Evolutionary conservation across 2,888 invertebrate species (phyloP).

Genomic region (Epirrita christyi): DNA sequence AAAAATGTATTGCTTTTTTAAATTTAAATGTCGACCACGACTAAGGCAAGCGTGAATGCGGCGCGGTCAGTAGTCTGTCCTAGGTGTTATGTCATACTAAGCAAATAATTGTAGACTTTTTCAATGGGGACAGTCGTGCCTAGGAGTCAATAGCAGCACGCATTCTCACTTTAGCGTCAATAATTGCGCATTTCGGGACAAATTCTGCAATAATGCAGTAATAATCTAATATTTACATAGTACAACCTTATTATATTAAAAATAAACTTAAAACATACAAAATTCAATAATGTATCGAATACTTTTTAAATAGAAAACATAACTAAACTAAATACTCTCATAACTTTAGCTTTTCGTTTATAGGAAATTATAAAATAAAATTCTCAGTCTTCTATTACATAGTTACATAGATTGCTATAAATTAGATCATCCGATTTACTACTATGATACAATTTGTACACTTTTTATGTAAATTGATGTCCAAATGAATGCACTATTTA

Average conservation of each 20-base stretch:
- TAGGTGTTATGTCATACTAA: not conserved
- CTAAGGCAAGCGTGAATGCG: conserved; percentile 16
- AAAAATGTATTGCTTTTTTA: conserved; percentile 53
- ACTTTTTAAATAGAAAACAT: conserved; percentile 42
- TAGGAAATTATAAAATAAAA: conserved; percentile 69
- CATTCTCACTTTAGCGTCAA: conserved; percentile 1
- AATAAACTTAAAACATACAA: conserved; percentile 45
- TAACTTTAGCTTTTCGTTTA: conserved; percentile 49
- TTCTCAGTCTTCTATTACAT: conserved; percentile 81
- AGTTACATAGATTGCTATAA: conserved; percentile 65
- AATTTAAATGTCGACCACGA: conserved; percentile 26
- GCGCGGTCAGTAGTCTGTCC: not conserved
- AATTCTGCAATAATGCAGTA: conserved; percentile 47
- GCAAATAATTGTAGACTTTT: not conserved
- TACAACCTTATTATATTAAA: conserved; percentile 53
- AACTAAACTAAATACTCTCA: conserved; percentile 48
- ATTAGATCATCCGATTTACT: conserved; percentile 71
- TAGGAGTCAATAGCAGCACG: not conserved
- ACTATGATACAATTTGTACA: conserved; percentile 75
- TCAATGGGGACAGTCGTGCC: not conserved
- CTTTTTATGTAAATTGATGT: conserved; percentile 32
- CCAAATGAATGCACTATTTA: conserved; percentile 18
- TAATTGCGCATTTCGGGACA: conserved; percentile 21
- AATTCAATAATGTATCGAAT: conserved; percentile 44
- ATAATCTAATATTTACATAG: conserved; percentile 48